phyloP scores from a whole-genome alignment of 1,140 invertebrate genomes.

The Nephila pilipes region DNA sequence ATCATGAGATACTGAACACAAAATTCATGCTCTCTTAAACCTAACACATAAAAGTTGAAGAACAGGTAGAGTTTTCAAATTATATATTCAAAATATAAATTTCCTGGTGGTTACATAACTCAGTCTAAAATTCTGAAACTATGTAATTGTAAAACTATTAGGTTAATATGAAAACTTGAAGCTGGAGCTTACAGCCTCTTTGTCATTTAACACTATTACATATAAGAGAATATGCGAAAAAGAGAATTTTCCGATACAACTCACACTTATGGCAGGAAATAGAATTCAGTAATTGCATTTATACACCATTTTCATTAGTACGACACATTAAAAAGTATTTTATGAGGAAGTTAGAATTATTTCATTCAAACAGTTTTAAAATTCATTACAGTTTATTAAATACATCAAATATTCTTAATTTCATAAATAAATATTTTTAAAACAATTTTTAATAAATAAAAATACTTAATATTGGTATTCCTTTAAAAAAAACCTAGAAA shows the following conservation, averaged over 20 bases:
- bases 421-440: background rate
- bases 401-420: background rate
- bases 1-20: conserved; percentile 15
- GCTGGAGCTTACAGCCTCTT: background rate
- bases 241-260: background rate
- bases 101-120: background rate
- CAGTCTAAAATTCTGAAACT: background rate
- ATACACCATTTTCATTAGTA: background rate
- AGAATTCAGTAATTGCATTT: background rate
- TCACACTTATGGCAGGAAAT: background rate
- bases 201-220: background rate
- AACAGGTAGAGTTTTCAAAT: background rate
- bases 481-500: no score
- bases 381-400: background rate
- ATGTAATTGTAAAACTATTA: background rate
- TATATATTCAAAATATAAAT: conserved; percentile 19
- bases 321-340: background rate
- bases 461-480: no score
- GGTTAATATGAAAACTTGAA: background rate
- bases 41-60: background rate
- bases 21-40: background rate
- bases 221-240: background rate
- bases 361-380: background rate
- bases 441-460: background rate
- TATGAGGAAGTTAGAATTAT: background rate